Percentiles rank a stretch among this genome's conserved stretches.
These are phyloP conservation scores for Pygoscelis adeliae DNA, from an alignment of 2,113 vertebrate species.

Conservation along the genomic window DNA sequence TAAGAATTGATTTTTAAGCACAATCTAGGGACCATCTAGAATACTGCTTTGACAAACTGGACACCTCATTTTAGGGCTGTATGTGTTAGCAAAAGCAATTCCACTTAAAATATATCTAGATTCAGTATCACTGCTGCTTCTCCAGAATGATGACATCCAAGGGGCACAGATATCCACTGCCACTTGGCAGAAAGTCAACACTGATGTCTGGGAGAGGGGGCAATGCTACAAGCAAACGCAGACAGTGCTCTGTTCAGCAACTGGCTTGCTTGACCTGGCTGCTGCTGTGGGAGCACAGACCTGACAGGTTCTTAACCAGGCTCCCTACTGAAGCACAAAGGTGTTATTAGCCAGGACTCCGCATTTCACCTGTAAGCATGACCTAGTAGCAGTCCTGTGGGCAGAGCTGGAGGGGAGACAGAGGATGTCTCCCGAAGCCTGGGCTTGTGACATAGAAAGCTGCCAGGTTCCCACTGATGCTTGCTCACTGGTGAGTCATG, in stretches of 20 bases:
- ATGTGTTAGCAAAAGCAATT: not conserved
- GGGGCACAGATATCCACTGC: not conserved
- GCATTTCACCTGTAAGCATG: not conserved
- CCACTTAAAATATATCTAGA: not conserved
- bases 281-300: not conserved
- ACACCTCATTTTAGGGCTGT: not conserved
- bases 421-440: no score
- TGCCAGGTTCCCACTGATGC: not conserved
- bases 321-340: not conserved
- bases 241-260: not conserved
- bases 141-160: not conserved
- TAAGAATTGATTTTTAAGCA: not conserved
- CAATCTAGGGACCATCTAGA: not conserved
- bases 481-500: not conserved
- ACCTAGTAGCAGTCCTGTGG: not conserved
- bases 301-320: not conserved
- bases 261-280: not conserved
- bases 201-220: not conserved
- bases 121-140: not conserved
- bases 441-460: no score
- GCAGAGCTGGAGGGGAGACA: not conserved
- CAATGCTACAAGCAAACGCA: not conserved
- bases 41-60: not conserved
- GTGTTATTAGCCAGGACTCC: not conserved
- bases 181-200: not conserved